These are phyloP conservation scores for Cichladusa arquata DNA, from an alignment of 2,113 vertebrate species.

Conservation along the genomic window DNA sequence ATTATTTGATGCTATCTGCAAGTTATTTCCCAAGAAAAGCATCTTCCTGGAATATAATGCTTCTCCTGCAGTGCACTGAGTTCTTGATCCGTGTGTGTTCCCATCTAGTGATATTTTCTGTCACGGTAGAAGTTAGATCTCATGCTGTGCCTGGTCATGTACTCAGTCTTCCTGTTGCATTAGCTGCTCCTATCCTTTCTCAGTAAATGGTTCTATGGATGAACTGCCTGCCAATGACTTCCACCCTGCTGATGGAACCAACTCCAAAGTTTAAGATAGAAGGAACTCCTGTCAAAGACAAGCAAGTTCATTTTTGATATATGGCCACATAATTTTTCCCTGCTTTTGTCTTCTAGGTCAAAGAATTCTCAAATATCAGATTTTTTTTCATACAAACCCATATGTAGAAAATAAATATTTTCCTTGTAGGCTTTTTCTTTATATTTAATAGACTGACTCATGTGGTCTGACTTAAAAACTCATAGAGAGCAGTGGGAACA, in stretches of 20 bases:
- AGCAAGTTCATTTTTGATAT: background rate
- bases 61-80: background rate
- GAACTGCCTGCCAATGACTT: background rate
- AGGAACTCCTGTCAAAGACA: background rate
- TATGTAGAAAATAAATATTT: background rate
- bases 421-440: background rate
- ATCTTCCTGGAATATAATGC: background rate
- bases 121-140: background rate
- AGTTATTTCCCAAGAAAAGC: background rate
- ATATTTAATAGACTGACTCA: background rate
- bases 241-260: background rate
- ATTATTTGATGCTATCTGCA: background rate
- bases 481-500: rapidly evolving
- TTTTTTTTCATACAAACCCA: background rate
- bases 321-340: background rate
- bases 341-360: background rate
- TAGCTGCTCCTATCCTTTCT: background rate
- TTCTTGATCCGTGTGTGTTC: background rate
- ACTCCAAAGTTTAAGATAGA: background rate
- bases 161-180: background rate
- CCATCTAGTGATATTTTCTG: background rate
- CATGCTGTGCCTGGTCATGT: background rate
- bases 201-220: background rate
- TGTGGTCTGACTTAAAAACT: background rate
- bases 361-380: background rate